Base-by-base conservation (phyloP, 2,113 vertebrate genomes). In the Trichomycterus rosablanca region DNA sequence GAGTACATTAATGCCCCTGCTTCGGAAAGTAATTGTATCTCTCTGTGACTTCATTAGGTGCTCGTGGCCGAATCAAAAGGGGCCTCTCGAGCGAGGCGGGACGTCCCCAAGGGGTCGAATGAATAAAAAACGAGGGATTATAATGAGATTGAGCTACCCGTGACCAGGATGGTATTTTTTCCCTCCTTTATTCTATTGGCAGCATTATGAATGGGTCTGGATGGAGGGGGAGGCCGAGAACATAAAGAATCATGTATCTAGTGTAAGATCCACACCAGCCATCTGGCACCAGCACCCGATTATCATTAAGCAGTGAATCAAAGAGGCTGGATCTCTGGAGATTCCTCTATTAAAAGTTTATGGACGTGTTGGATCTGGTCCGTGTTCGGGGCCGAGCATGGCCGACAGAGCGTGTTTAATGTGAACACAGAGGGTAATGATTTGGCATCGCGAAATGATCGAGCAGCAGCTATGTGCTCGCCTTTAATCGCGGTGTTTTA, bases 61-160 rank as follows among this genome's bases (percentile, higher is more conserved):
- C 84, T 84, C 82, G 73, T 84, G 83, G 82, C 78, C 82, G 75
- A 84, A 86, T 87, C 85, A 88, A 86, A 87, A 86, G 82, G 84
- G 77, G 83, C 59, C 65, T 66, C 85, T 87, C 84, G 85, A 84
- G 75, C 80, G 77, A 86, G 86, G 80, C 86, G 84, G 83, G 85
- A 80, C 86, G 70, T 88, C 91, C 82, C 87, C 86, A 80, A n/a
- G 89, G 89, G 90, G 80, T 68, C 50, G 76, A 75, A 88, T 89
- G 85, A 92, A 94, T 90, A 88, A 89, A 78, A 83, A 84, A 79
- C 71, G 75, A 80, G 80, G 78, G 84, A 83, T 85, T 89, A 84
- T 95, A 96, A 93, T 92, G 92, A 89, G 93, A 95, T 95, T 94
- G 89, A 91, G 91, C 86, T 89, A 93, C 80, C 89, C 87, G 75